phyloP scores from a whole-genome alignment of 1,140 invertebrate species.

The Maconellicoccus hirsutus region DNA sequence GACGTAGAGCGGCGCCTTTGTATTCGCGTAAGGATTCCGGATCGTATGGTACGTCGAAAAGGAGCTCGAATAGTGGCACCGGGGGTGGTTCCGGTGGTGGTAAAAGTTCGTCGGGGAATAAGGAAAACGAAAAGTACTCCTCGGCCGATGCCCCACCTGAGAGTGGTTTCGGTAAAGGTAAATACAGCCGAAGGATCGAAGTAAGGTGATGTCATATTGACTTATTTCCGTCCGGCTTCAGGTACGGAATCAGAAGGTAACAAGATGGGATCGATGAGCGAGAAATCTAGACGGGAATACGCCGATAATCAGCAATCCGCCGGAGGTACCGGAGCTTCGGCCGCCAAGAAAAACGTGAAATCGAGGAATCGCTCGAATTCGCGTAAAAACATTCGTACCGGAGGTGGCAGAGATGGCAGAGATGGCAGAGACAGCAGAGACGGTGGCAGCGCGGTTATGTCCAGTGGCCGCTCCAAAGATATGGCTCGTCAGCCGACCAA shows the following conservation, averaged over 20 bases:
- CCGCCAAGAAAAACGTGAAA: background rate
- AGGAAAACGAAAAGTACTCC: conserved; percentile 5
- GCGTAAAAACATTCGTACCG: background rate
- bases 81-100: background rate
- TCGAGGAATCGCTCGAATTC: conserved; percentile 1
- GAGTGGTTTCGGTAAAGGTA: background rate
- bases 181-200: too few relatives aligned
- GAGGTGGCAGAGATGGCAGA: too few relatives aligned
- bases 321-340: too few relatives aligned
- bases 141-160: background rate
- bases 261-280: background rate
- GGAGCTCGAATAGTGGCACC: background rate
- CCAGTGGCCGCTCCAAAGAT: background rate
- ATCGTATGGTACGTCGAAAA: background rate
- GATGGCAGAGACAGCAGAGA: too few relatives aligned
- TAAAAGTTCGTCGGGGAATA: background rate
- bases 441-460: too few relatives aligned
- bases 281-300: background rate
- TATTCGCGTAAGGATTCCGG: conserved; percentile 11
- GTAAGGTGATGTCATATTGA: too few relatives aligned
- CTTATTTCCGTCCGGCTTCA: too few relatives aligned
- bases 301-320: background rate
- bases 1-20: background rate
- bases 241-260: background rate
- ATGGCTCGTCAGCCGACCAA: background rate